phyloP scores from a whole-genome alignment of 2,113 vertebrate species.

The Barbus barbus region DNA sequence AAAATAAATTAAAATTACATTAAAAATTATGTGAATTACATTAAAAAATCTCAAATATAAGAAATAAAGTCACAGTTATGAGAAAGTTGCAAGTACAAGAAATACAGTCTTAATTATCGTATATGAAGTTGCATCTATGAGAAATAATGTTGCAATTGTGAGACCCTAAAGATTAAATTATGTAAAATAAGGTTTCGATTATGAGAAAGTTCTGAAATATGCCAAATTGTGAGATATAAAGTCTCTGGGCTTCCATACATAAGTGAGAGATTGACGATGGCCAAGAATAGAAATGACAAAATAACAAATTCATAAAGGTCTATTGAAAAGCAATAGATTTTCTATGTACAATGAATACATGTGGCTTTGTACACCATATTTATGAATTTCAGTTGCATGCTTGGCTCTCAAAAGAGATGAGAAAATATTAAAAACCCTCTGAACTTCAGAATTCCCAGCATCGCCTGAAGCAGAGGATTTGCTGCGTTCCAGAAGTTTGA shows the following conservation, averaged over 20 bases:
- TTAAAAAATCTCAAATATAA: not conserved
- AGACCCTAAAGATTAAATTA: not conserved
- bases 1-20: too few relatives aligned
- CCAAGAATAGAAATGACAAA: not conserved
- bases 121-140: not conserved
- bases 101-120: too few relatives aligned
- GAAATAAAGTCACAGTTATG: too few relatives aligned
- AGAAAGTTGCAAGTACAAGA: too few relatives aligned
- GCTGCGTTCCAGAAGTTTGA: not conserved
- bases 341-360: not conserved
- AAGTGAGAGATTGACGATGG: not conserved
- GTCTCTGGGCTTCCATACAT: not conserved
- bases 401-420: not conserved
- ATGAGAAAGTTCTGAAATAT: not conserved
- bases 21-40: not conserved
- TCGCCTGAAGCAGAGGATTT: constrained; percentile 13
- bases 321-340: not conserved
- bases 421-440: not conserved
- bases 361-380: not conserved
- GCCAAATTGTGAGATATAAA: not conserved
- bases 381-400: not conserved
- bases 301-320: not conserved
- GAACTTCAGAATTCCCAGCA: not conserved
- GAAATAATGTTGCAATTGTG: not conserved
- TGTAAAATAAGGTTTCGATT: not conserved